Conservation (phyloP, 2,797 vertebrate genomes). For the Naso thynnoides region DNA sequence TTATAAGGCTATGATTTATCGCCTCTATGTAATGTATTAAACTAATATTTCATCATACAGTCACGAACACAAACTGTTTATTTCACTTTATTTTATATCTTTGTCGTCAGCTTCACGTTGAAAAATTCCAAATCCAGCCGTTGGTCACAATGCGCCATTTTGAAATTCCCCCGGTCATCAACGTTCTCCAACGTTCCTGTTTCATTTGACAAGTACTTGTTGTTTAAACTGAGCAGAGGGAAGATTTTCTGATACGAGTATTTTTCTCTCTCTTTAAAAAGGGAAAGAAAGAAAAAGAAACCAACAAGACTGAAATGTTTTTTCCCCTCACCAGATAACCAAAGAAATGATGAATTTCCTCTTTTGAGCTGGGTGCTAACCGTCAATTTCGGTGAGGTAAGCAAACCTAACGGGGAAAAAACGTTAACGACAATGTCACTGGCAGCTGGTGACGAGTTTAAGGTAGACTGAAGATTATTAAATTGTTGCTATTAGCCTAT, state of each 20-base stretch:
- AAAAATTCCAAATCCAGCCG: neutral
- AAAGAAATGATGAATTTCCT: neutral
- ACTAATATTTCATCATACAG: neutral
- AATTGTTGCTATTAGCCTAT: too few relatives aligned
- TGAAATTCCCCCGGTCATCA: neutral
- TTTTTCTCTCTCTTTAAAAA: too few relatives aligned
- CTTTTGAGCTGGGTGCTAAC: neutral
- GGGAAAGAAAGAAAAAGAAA: neutral
- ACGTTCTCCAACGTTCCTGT: neutral
- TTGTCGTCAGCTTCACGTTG: neutral
- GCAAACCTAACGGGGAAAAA: neutral
- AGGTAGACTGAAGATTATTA: neutral
- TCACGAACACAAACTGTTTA: neutral
- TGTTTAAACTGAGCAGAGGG: too few relatives aligned
- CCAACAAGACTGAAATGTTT: neutral
- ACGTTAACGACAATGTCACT: neutral
- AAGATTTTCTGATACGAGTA: too few relatives aligned
- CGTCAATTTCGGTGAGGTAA: neutral
- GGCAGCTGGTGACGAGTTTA: neutral
- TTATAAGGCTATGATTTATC: neutral
- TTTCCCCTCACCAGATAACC: neutral
- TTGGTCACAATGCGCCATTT: conserved; percentile 9
- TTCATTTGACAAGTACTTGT: neutral
- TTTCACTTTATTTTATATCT: neutral
- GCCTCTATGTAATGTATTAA: neutral